Conservation (phyloP, 2,113 vertebrate species). For the Leptocoma aspasia region DNA sequence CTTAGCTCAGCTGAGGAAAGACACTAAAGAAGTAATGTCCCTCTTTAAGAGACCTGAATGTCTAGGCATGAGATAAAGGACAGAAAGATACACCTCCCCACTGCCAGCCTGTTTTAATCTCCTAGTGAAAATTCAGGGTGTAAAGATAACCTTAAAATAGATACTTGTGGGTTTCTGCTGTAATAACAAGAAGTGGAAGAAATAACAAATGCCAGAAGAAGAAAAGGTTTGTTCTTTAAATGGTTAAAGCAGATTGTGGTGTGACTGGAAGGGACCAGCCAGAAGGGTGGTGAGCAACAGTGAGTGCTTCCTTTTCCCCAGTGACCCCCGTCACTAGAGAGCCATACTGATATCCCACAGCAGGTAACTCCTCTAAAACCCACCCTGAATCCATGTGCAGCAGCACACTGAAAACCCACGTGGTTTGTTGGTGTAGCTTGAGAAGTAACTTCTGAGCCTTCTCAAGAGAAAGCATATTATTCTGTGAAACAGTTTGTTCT, state of each 20-base stretch:
- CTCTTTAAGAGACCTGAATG: not conserved
- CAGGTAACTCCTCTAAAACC: accelerated
- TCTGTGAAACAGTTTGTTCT: not conserved
- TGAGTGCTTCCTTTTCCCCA: not conserved
- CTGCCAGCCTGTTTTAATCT: not conserved
- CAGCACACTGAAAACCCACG: not conserved
- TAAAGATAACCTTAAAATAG: not conserved
- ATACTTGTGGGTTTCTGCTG: not conserved
- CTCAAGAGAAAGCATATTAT: not conserved
- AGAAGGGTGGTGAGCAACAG: not conserved
- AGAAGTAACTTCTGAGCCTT: not conserved
- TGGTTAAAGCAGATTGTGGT: not conserved
- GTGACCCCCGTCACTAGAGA: not conserved
- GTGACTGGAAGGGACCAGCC: not conserved
- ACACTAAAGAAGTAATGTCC: not conserved
- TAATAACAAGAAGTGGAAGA: not conserved
- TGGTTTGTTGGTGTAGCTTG: not conserved
- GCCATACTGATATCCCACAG: not conserved
- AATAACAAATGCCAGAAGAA: not conserved
- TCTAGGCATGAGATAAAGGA: not conserved
- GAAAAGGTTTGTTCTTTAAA: not conserved
- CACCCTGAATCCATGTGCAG: not conserved
- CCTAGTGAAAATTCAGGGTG: not conserved
- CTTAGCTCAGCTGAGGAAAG: not conserved
- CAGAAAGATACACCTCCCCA: not conserved